Percentiles rank a stretch among this genome's conserved stretches.
Evolutionary conservation across 2,797 vertebrate species (phyloP).

Genomic region (Cossypha polioptera): DNA sequence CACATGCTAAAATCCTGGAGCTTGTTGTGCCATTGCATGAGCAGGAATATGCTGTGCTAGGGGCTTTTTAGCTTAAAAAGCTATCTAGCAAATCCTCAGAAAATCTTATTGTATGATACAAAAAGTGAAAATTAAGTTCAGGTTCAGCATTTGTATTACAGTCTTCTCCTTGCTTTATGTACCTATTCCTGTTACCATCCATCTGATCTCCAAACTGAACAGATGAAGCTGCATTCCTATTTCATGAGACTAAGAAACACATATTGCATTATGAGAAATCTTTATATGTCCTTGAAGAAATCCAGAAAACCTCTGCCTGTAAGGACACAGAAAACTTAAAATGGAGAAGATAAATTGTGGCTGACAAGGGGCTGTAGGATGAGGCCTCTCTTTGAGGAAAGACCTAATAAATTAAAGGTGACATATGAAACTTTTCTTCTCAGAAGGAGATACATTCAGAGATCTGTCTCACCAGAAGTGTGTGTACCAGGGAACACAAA

Average conservation of each 20-base stretch:
- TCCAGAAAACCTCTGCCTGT: not conserved
- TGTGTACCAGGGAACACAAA: fast-evolving
- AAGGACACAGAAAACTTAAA: not conserved
- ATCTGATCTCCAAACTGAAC: not conserved
- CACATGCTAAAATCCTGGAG: not conserved
- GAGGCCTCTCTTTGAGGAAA: not conserved
- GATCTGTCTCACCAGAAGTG: not conserved
- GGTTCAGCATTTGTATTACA: not conserved
- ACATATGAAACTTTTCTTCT: not conserved
- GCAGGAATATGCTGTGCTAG: not conserved
- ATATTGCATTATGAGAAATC: not conserved
- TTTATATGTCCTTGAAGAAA: not conserved
- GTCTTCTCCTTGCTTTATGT: not conserved
- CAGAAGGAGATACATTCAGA: not conserved
- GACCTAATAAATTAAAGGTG: constrained; percentile 9
- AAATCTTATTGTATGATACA: not conserved
- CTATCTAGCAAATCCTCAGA: not conserved
- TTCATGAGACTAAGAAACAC: not conserved
- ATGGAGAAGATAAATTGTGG: not conserved
- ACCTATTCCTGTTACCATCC: not conserved
- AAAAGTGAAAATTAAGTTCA: not conserved
- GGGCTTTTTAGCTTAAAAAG: not conserved
- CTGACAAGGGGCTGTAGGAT: not conserved
- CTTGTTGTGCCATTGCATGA: not conserved
- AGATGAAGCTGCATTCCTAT: not conserved